Percentiles rank a stretch among this genome's conserved stretches.
Conservation (phyloP, 2,888 invertebrate species). For the Drosophila koepferae region DNA sequence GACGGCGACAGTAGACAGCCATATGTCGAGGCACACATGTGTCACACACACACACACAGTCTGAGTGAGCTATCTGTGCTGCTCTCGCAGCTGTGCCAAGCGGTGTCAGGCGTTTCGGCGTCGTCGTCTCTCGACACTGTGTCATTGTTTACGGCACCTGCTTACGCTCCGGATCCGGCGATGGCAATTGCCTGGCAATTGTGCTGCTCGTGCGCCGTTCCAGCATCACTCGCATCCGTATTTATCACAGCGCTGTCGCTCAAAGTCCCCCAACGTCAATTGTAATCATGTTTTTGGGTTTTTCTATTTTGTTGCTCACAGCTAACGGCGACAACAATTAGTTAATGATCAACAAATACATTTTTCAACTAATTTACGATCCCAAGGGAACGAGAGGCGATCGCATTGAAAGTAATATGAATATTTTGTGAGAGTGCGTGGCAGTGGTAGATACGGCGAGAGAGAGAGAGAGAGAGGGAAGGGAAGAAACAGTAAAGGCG, state of each 20-base stretch:
- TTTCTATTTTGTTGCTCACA: slow-evolving; percentile 27
- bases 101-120: slow-evolving; percentile 77
- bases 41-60: slow-evolving; percentile 11
- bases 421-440: slow-evolving; percentile 11
- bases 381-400: not conserved
- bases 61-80: not conserved
- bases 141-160: slow-evolving; percentile 46
- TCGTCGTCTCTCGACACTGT: slow-evolving; percentile 10
- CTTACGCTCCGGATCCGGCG: slow-evolving; percentile 18
- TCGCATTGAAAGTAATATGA: slow-evolving; percentile 3
- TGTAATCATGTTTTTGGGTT: slow-evolving; percentile 18
- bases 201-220: not conserved
- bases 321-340: slow-evolving; percentile 37
- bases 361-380: slow-evolving; percentile 14
- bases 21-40: slow-evolving; percentile 51
- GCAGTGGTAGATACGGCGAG: not conserved
- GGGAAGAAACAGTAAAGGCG: not conserved
- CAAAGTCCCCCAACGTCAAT: slow-evolving; percentile 23
- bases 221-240: not conserved
- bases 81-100: slow-evolving; percentile 70
- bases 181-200: not conserved
- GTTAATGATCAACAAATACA: slow-evolving; percentile 44
- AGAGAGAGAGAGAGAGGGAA: not conserved
- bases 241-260: slow-evolving; percentile 4
- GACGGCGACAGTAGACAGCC: slow-evolving; percentile 37